Base-by-base conservation (phyloP, 2,797 vertebrate species). In the Leuciscus waleckii region DNA sequence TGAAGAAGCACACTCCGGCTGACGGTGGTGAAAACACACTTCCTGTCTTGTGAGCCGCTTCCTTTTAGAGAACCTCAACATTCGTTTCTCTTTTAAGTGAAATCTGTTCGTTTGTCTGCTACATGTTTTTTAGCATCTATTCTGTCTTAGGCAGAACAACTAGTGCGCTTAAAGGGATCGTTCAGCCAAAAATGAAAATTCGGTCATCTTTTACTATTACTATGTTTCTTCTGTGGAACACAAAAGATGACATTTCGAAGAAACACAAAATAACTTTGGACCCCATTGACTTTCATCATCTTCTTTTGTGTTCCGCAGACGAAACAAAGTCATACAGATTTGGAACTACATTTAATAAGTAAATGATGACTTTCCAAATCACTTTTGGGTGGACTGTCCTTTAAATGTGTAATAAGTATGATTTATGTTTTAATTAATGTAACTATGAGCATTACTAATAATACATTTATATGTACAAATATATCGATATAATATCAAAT, bases 41-140 rank as follows among this genome's bases (percentile, higher is more conserved):
- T 85, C 75, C 87, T 85, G 80, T 39, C 76, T 39, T 21, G 19
- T 46, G 56, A 79, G 21, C 73, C 29, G 23, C 67, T 77, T 85
- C 56, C 87, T 68, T 19, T 26, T 29, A 41, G 23, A 69, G 17
- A 69, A 56, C 51, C 54, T 5, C 35, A n/a, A 35, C 46, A 14
- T 49, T 79, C 5, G 16, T 67, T 79, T 67, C 17, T 29, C 73
- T 41, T 83, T 37, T 9, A 23, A 35, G 43, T n/a, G n/a, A 67
- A 54, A 76, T 26, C 32, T 69, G 9, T 54, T 70, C 10, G 9
- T 70, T 11, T 39, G 19, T 17, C 21, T 84, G 83, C 83, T 84
- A 84, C 63, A 68, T 69, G 16, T 73, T 10, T 39, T 7, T n/a
- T 17, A 63, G 56, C 39, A 13, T 17, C 69, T n/a, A 16, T 37